Base-by-base conservation (phyloP, 2,113 vertebrate species). In the Paradisaea rubra region DNA sequence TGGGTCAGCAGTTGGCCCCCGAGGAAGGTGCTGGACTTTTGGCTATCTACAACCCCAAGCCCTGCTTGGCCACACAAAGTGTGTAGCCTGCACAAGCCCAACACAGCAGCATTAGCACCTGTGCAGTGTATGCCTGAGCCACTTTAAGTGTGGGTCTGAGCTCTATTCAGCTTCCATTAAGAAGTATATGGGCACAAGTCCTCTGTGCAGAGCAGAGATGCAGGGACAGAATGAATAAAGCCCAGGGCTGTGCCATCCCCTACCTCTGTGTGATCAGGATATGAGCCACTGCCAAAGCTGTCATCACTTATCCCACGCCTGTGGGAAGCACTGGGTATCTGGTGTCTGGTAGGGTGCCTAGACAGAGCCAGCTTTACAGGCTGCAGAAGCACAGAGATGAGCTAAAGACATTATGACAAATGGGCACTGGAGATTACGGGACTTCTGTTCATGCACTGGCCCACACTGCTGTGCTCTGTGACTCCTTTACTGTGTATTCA, bases 161-260 rank as follows among this genome's bases (percentile, higher is more conserved):
- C 10, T 37, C 28, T 50, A 0, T 27, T 50, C 33, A 39, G 37
- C 37, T 37, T 8, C 22, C 2, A 1, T 45, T 54, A 18, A 5
- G 17, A 47, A 76, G 25, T 3, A 13, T 27, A 30, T 41, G 41
- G 27, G 21, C 33, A 7, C 27, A 69, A 60, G 23, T 60, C 7
- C 21, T 33, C 33, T 35, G 35, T 54, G 63, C 41, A 71, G 39
- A 23, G 44, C 44, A 60, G 52, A 63, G 57, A 27, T 68, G 15
- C 20, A 79, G 44, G 12, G 14, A 11, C 25, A 3, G 9, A n/a
- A 20, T 0, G 6, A 76, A 30, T 42, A 76, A 82, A 80, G 30
- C 25, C 71, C 30, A 30, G 78, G 45, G 25, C 37, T 31, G 31
- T 2, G 2, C 28, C 20, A 14, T 33, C 6, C 30, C n/a, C 35